Conservation (phyloP, 2,113 vertebrate species). For the Aleadryas rufinucha region DNA sequence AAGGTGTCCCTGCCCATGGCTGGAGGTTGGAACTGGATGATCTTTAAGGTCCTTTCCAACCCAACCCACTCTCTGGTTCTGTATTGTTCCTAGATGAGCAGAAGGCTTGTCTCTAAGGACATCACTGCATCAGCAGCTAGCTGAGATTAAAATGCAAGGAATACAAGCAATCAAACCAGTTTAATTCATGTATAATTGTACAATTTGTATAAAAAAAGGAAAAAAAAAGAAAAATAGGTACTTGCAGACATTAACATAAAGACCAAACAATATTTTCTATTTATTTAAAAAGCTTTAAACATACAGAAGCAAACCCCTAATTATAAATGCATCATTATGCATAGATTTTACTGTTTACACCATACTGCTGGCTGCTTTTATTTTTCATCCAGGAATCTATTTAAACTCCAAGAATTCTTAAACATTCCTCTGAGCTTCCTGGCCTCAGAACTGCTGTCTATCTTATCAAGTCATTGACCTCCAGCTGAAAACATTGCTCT, state of each 20-base stretch:
- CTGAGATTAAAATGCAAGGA: conserved; percentile 56
- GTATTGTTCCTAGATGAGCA: not conserved
- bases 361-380: conserved; percentile 54
- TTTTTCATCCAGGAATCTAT: conserved; percentile 46
- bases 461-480: conserved; percentile 61
- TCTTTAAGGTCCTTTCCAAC: not conserved
- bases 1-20: not conserved
- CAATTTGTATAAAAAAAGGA: conserved; percentile 13
- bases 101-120: not conserved
- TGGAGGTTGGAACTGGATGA: not conserved
- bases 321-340: conserved; percentile 46
- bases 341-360: conserved; percentile 53
- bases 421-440: conserved; percentile 52
- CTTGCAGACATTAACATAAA: conserved; percentile 67
- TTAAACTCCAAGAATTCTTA: conserved; percentile 43
- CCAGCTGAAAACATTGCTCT: conserved; percentile 65
- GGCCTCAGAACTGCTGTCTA: conserved; percentile 54
- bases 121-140: not conserved
- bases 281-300: conserved; percentile 65
- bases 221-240: conserved; percentile 13
- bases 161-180: conserved; percentile 64
- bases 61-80: not conserved
- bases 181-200: conserved; percentile 59
- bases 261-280: conserved; percentile 67
- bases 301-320: conserved; percentile 65